Conservation (phyloP, 2,888 invertebrate genomes). For the Gortyna flavago region DNA sequence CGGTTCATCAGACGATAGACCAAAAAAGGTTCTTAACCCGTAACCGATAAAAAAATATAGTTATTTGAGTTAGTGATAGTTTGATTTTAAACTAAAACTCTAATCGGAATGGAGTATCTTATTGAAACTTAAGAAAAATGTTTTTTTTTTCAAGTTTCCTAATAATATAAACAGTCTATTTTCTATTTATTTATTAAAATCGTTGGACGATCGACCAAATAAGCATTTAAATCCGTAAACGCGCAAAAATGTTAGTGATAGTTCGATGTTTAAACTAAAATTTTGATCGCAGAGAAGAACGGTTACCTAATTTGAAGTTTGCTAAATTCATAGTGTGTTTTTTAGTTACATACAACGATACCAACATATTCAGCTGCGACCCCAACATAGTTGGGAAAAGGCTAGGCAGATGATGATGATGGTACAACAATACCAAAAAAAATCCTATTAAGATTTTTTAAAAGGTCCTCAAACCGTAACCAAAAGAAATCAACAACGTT, state of each 20-base stretch:
- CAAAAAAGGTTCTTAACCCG: constrained; percentile 15
- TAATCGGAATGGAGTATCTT: constrained; percentile 6
- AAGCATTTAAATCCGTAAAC: constrained; percentile 16
- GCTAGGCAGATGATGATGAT: not conserved
- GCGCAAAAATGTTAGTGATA: constrained; percentile 18
- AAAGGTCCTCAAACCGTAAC: constrained; percentile 3
- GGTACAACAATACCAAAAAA: not conserved
- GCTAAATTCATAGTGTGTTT: not conserved
- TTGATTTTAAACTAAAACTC: not conserved
- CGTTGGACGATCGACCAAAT: not conserved
- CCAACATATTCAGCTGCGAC: not conserved
- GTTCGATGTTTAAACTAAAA: constrained; percentile 13
- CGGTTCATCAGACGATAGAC: not conserved
- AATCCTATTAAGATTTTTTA: not conserved
- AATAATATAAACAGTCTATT: not conserved
- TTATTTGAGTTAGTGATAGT: constrained; percentile 1
- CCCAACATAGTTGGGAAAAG: not conserved
- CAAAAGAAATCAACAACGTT: not conserved
- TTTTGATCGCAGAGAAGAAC: not conserved
- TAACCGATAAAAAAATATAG: not conserved
- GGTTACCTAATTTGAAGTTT: constrained; percentile 31
- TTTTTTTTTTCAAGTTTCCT: not conserved
- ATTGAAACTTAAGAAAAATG: constrained; percentile 23
- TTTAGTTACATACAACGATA: not conserved
- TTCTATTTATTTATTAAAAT: not conserved